Evolutionary conservation across 2,888 invertebrate species (phyloP).

Genomic region (Pedicia rivosa): DNA sequence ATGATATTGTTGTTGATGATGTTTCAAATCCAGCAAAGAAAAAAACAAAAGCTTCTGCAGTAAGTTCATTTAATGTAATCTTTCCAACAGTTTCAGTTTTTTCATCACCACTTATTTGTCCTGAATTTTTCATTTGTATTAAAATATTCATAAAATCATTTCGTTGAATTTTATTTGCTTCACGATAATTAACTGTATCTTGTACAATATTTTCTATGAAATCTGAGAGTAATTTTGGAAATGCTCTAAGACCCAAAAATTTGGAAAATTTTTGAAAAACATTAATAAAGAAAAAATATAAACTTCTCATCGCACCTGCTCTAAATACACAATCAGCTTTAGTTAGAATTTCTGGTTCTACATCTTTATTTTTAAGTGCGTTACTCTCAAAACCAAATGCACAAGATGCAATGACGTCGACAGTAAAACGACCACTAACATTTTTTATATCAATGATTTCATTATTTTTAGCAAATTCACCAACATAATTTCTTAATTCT

Average conservation of each 20-base stretch:
- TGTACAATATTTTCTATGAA: constrained; percentile 11
- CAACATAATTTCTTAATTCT: constrained; percentile 8
- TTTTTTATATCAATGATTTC: constrained; percentile 11
- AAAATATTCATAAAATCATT: constrained; percentile 13
- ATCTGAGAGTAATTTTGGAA: constrained; percentile 6
- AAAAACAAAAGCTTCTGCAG: constrained; percentile 22
- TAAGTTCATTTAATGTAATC: not conserved
- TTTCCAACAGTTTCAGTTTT: not conserved
- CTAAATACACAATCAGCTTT: not conserved
- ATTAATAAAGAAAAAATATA: not conserved
- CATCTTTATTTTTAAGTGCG: constrained; percentile 18
- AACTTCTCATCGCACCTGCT: not conserved
- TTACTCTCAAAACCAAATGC: constrained; percentile 26
- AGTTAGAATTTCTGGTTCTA: constrained; percentile 5
- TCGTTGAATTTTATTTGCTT: constrained; percentile 11
- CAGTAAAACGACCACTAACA: constrained; percentile 11
- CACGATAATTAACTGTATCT: constrained; percentile 10
- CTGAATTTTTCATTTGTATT: constrained; percentile 9
- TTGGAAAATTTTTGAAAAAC: not conserved
- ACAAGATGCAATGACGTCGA: constrained; percentile 17
- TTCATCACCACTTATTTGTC: not conserved
- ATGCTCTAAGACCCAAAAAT: constrained; percentile 6
- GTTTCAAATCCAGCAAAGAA: constrained; percentile 34
- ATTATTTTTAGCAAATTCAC: not conserved
- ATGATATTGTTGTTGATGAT: constrained; percentile 26